Evolutionary conservation across 2,888 invertebrate species (phyloP).

Genomic region (Cylindroiulus punctatus): DNA sequence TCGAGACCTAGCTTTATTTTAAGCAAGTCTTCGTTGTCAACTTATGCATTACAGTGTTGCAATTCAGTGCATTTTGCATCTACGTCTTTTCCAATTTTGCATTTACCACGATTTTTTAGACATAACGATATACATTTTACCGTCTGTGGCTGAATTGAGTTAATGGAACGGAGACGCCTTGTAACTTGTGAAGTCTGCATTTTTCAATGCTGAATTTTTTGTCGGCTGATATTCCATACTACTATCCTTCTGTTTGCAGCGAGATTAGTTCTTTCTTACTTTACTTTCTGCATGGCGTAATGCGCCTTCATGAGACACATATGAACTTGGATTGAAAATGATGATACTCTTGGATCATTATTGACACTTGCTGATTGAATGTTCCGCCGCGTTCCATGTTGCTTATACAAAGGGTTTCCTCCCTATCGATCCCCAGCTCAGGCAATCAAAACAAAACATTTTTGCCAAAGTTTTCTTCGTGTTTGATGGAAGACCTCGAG

Average conservation of each 20-base stretch:
- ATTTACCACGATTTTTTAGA: not conserved
- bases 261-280: not conserved
- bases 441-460: constrained; percentile 26
- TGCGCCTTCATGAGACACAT: not conserved
- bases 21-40: too few relatives aligned
- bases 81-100: too few relatives aligned
- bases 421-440: not conserved
- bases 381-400: too few relatives aligned
- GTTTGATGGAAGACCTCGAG: constrained; percentile 33
- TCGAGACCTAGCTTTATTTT: too few relatives aligned
- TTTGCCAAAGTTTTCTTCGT: not conserved
- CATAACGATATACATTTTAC: not conserved
- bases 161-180: too few relatives aligned
- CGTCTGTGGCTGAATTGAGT: not conserved
- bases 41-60: too few relatives aligned
- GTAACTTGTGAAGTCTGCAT: not conserved
- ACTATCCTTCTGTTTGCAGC: not conserved
- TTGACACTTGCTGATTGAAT: constrained; percentile 19
- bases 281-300: not conserved
- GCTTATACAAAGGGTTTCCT: too few relatives aligned
- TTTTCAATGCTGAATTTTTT: too few relatives aligned
- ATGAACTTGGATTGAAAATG: not conserved
- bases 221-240: not conserved
- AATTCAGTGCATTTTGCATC: too few relatives aligned
- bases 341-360: not conserved